These are phyloP conservation scores for Pardalotus punctatus DNA, from an alignment of 2,113 vertebrate species.

Conservation along the genomic window DNA sequence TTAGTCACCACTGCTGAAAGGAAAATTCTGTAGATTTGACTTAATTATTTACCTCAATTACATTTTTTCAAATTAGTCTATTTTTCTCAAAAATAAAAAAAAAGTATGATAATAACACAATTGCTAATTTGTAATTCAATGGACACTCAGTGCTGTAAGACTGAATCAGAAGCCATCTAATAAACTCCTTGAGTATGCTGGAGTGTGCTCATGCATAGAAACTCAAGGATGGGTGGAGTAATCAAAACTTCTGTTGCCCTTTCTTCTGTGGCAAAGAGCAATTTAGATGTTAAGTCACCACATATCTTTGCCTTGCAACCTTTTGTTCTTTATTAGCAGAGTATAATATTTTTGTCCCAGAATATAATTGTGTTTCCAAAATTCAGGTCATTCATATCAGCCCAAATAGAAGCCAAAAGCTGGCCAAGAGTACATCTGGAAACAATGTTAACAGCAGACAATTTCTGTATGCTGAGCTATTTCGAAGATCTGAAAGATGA, in stretches of 20 bases:
- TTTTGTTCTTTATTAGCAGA: constrained; percentile 19
- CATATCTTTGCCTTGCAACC: not conserved
- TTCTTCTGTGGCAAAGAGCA: not conserved
- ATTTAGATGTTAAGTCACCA: not conserved
- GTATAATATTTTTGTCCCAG: constrained; percentile 12
- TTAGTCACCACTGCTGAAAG: not conserved
- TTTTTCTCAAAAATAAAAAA: not conserved
- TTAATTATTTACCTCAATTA: not conserved
- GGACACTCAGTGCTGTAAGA: not conserved
- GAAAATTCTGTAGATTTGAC: not conserved
- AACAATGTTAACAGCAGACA: constrained; percentile 31
- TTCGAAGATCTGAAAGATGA: not conserved
- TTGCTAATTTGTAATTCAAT: not conserved
- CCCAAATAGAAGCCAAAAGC: constrained; percentile 25
- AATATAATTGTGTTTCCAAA: constrained; percentile 6
- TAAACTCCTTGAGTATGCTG: not conserved
- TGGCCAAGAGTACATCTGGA: constrained; percentile 65
- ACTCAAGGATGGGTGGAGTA: not conserved
- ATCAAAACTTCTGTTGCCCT: not conserved
- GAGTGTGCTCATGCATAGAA: not conserved
- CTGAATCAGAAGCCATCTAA: not conserved
- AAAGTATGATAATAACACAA: not conserved
- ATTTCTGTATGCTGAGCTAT: not conserved
- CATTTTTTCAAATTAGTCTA: not conserved
- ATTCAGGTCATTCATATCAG: constrained; percentile 2